These are phyloP conservation scores for Eledona agricola DNA, from an alignment of 2,888 invertebrate species.

Conservation along the genomic window DNA sequence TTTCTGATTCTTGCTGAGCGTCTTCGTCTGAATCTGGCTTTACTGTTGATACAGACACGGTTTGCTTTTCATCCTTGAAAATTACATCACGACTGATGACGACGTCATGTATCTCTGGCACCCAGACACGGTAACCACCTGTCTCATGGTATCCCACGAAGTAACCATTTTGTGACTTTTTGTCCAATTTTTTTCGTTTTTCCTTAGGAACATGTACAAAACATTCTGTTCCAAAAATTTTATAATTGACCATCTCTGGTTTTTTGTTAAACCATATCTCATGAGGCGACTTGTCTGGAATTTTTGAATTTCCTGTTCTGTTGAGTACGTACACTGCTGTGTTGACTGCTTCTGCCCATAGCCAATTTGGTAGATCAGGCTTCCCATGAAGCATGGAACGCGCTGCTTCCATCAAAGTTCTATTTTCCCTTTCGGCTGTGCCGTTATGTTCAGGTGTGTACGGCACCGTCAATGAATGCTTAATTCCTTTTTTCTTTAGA, in stretches of 20 bases:
- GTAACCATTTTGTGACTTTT: conserved; percentile 26
- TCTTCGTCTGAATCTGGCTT: background rate
- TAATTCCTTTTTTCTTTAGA: conserved; percentile 27
- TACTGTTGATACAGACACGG: background rate
- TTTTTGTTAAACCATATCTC: conserved; percentile 9
- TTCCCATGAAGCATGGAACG: conserved; percentile 36
- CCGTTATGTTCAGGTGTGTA: conserved; percentile 40
- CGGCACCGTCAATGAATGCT: conserved; percentile 26
- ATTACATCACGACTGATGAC: conserved; percentile 39
- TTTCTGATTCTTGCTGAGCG: background rate
- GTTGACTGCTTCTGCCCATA: conserved; percentile 44
- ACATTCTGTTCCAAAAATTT: conserved; percentile 42
- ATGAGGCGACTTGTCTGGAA: conserved; percentile 33
- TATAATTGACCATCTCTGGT: too few relatives aligned
- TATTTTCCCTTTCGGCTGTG: conserved; percentile 30
- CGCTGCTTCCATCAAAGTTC: conserved; percentile 32
- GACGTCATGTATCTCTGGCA: conserved; percentile 37
- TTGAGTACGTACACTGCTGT: conserved; percentile 42
- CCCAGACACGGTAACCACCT: conserved; percentile 40
- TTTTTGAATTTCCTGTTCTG: conserved; percentile 35
- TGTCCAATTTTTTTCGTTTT: conserved; percentile 32
- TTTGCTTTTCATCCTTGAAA: conserved; percentile 33
- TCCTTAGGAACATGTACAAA: conserved; percentile 44
- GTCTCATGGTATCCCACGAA: conserved; percentile 37
- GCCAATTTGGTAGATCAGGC: conserved; percentile 21